Base-by-base conservation (phyloP, 2,113 vertebrate species). In the Saccopteryx leptura region DNA sequence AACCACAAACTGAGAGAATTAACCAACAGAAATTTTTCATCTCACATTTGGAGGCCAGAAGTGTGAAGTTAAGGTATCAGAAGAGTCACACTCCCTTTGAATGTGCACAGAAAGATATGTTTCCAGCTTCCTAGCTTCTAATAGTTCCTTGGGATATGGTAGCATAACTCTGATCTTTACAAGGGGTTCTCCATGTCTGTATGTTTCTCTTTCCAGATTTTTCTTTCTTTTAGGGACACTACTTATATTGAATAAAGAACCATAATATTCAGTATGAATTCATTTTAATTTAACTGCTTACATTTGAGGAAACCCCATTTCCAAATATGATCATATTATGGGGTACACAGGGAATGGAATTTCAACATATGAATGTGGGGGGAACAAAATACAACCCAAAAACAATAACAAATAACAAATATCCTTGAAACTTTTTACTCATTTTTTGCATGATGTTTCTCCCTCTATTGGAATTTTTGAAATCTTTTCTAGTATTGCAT, bases 371-470 rank as follows among this genome's bases (percentile, higher is more conserved):
- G 52, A 80, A 74, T 86, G 66, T 48, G 13, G n/a, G 13, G 15
- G 12, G 28, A 24, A 61, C 19, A 52, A 75, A 65, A 17, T 52
- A 2, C 7, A 61, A 91, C 15, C 61, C 17, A 58, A 33, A 56
- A 50, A n/a, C n/a, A n/a, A n/a, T n/a, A n/a, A n/a, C n/a, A 14
- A 80, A 46, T 88, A 28, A 69, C 14, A 82, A 91, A 83, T 94
- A 83, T 71, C 23, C 28, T 50, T 39, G 18, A 63, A 90, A 12
- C 18, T 6, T 52, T 58, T 74, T 52, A 60, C 66, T 93, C 14
- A 39, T 54, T 79, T 31, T 2, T 60, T 26, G 13, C 76, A 48
- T 71, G 2, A 1, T 60, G n/a, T 48, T 76, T 89, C 7, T 68
- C 14, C 74, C 31, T 50, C n/a, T 33, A 88, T 1, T 2, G 48